Evolutionary conservation across 1,140 invertebrate genomes (phyloP), one percentile per base, ranked within the genome.

Genomic region (Bombus pascuorum): DNA sequence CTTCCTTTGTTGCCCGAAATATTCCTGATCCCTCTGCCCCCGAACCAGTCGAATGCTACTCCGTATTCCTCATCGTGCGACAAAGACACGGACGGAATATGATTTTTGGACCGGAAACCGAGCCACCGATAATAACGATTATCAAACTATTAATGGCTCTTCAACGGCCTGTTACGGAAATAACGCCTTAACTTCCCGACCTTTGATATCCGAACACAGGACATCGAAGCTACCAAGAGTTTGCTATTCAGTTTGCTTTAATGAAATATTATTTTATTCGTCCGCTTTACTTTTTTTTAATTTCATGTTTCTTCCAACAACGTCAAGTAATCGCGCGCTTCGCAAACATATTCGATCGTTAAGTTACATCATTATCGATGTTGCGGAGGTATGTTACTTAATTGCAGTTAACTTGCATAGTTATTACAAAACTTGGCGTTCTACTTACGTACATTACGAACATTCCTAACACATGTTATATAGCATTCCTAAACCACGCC

Each of bases 1-100:
- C 39, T 86, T 86, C 77, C 81, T 83, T 89, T 83, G 81, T 86
- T 80, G 72, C 6, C 66, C 83, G 86, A 86, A 75, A 81, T 85
- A 81, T 68, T 73, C 66, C 47, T 13, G 57, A 62, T 80, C 70
- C 44, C 22, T 10, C 10, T 42, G 9, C 65, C 25, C 28, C 32
- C 68, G 47, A 70, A 59, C 65, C 42, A 74, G 25, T 65, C 70
- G 0, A 86, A 86, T n/a, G 57, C 32, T 32, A 80, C 53, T 28
- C 28, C 0, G 22, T 22, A 39, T 42, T 71, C 25, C 32, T 71
- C 68, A 2, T 6, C 25, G 53, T 10, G 15, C 34, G 79, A 28
- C n/a, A n/a, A 22, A 34, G 18, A 28, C 73, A 4, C 25, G 13
- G 37, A n/a, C 28, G 3, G 75, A 44, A 34, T 53, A 57, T 28